Conservation (phyloP, 2,113 vertebrate species). For the Setophaga petechia region DNA sequence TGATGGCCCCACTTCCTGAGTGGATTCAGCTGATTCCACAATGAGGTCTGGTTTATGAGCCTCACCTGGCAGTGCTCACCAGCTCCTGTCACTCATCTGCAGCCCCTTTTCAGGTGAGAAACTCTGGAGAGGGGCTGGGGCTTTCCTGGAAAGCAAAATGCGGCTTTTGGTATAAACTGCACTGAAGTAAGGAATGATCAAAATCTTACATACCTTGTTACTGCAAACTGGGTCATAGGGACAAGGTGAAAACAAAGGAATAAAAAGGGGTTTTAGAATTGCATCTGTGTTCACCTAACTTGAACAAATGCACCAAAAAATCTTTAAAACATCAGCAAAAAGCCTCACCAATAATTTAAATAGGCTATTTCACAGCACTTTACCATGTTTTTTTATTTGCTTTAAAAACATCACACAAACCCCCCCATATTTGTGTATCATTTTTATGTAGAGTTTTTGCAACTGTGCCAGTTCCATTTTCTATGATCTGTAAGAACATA, state of each 20-base stretch:
- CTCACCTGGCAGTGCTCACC: not conserved
- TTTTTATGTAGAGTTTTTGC: not conserved
- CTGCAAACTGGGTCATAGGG: not conserved
- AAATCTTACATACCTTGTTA: not conserved
- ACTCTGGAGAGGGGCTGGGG: not conserved
- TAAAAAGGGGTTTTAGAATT: not conserved
- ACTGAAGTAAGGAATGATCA: not conserved
- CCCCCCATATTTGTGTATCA: not conserved
- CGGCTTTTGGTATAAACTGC: not conserved
- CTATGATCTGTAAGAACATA: not conserved
- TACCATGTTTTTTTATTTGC: not conserved
- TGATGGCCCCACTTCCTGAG: not conserved
- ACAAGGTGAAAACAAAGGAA: not conserved
- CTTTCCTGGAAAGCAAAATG: not conserved
- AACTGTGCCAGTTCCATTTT: not conserved
- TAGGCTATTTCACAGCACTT: not conserved
- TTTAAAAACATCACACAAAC: not conserved
- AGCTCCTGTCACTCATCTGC: not conserved
- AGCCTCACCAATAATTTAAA: not conserved
- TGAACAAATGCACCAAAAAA: not conserved
- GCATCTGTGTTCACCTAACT: not conserved
- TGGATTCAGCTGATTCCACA: not conserved
- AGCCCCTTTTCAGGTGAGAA: not conserved
- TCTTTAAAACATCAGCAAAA: not conserved
- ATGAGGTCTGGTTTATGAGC: not conserved